Base-by-base conservation (phyloP, 2,113 vertebrate species). In the Galemys pyrenaicus region DNA sequence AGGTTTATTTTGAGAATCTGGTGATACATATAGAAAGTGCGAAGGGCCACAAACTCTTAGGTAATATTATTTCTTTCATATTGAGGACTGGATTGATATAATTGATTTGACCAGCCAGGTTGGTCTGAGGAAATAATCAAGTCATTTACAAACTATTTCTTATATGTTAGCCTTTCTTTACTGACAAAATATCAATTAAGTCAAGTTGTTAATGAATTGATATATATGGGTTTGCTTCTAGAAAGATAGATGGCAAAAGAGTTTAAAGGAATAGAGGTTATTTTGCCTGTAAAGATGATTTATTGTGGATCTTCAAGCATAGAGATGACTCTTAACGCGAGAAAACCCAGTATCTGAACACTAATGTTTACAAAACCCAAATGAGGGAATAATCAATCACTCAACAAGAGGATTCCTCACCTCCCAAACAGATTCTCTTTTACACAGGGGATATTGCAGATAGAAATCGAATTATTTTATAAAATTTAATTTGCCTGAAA, bases 391-490 rank as follows among this genome's bases (percentile, higher is more conserved):
- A 96, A 87, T 96, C 65, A 94, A 46, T 96, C 78, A 95, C 60
- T 91, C 26, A 20, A 81, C 58, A 73, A 89, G 79, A 92, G 65
- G 64, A 77, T 88, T 86, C 22, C 26, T 96, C 28, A 77, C 41
- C 44, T 58, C 10, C 64, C 13, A 35, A 73, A 91, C 41, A 87
- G 70, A 64, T 75, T 95, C 46, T 84, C 28, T 46, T 91, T 95
- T 89, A 77, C 32, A 58, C 13, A 65, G 46, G 89, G 62, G 90
- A 80, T 84, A 96, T 84, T 20, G 30, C 87, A 95, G 93, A 94
- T 89, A 95, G 39, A 81, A 84, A 95, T 95, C 86, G 93, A 94
- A 96, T 95, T 67, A 68, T 85, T 83, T 91, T 93, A 68, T 86
- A 89, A 91, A 95, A 91, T 87, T 87, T 62, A 94, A 84, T 96